Conservation (phyloP, 2,797 vertebrate genomes). For the Chelmon rostratus region DNA sequence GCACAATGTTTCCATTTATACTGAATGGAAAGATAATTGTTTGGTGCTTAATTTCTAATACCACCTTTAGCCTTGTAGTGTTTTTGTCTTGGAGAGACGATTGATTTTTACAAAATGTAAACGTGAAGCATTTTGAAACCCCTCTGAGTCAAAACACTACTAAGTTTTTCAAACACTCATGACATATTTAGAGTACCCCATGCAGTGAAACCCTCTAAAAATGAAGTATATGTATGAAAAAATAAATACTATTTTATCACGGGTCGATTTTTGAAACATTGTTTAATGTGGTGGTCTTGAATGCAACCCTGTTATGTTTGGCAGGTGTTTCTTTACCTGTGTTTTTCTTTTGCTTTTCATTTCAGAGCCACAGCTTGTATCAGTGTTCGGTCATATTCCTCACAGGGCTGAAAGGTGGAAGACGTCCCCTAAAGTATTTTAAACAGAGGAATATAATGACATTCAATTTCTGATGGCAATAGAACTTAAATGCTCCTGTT, state of each 20-base stretch:
- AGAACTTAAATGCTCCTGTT: conserved; percentile 61
- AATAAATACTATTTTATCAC: conserved; percentile 84
- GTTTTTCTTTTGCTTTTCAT: conserved; percentile 38
- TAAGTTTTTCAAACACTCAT: conserved; percentile 70
- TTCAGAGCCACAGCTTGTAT: conserved; percentile 65
- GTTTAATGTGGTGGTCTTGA: conserved; percentile 77
- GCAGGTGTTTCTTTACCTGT: conserved; percentile 49
- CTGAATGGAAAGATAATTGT: conserved; percentile 80
- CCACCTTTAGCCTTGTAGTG: conserved; percentile 85
- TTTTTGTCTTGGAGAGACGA: conserved; percentile 77
- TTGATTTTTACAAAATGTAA: conserved; percentile 80
- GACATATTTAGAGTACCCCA: conserved; percentile 76
- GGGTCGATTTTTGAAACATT: conserved; percentile 77
- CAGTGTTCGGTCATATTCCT: conserved; percentile 60
- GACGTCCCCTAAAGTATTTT: conserved; percentile 54
- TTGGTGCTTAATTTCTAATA: conserved; percentile 86
- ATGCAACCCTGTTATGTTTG: conserved; percentile 68
- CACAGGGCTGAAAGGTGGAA: conserved; percentile 55
- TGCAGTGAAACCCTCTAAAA: conserved; percentile 78
- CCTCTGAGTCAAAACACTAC: conserved; percentile 73
- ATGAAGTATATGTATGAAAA: conserved; percentile 76
- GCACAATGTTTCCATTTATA: conserved; percentile 84
- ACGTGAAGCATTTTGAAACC: conserved; percentile 72
- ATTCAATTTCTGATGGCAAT: conserved; percentile 62
- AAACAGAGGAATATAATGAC: conserved; percentile 45